A percentile compares a stretch with the other conserved stretches of the same genome.
phyloP scores from a whole-genome alignment of 2,888 invertebrate genomes.

The Herminia tarsipennalis region DNA sequence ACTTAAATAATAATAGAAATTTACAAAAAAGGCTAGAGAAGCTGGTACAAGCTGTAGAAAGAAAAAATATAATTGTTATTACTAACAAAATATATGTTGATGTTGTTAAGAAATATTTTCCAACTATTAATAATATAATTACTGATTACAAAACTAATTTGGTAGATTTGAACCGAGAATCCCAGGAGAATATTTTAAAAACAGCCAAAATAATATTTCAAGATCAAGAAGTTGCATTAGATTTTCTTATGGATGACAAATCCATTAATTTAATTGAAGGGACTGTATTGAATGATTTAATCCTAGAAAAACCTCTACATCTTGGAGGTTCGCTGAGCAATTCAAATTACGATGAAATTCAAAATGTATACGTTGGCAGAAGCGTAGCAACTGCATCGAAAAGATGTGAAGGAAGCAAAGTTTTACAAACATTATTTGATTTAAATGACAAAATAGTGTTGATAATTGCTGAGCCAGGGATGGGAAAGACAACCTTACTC shows the following conservation, averaged over 20 bases:
- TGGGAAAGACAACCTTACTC: constrained; percentile 36
- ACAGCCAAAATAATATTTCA: constrained; percentile 3
- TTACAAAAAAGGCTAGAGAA: no score
- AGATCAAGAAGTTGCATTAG: constrained; percentile 1
- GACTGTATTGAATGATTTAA: constrained; percentile 5
- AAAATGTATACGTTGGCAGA: constrained; percentile 12
- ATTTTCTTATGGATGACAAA: constrained; percentile 1
- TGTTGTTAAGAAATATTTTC: not conserved
- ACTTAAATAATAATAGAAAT: not conserved
- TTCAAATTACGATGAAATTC: constrained; percentile 8
- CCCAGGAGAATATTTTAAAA: not conserved
- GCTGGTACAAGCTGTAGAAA: not conserved
- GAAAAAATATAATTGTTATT: not conserved
- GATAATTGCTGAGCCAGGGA: constrained; percentile 27
- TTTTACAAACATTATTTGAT: constrained; percentile 14
- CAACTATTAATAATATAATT: not conserved
- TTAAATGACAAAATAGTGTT: constrained; percentile 1
- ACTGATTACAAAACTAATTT: not conserved
- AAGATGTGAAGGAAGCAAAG: not conserved
- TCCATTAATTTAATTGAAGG: constrained; percentile 3
- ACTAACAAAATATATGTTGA: not conserved
- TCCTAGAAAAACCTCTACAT: not conserved
- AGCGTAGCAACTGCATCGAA: constrained; percentile 1
- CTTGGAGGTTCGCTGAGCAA: constrained; percentile 2
- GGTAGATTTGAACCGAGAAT: not conserved